phyloP scores from a whole-genome alignment of 2,888 invertebrate genomes.

The Machimus atricapillus region DNA sequence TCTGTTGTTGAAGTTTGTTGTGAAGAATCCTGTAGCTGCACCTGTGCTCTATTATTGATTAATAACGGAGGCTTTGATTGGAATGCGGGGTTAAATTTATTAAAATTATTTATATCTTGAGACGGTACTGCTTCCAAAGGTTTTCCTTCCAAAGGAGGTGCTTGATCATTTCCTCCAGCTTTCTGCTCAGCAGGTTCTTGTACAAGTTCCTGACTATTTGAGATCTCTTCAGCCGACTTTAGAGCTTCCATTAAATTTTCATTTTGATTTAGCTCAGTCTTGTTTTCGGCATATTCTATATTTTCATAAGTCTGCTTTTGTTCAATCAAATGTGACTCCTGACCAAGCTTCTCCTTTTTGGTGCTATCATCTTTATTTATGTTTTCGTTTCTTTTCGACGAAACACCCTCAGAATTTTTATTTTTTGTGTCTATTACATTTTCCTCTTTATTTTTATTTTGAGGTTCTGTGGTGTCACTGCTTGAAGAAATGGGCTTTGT shows the following conservation, averaged over 20 bases:
- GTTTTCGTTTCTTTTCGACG: neutral
- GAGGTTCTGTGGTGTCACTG: neutral
- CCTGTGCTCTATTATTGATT: neutral
- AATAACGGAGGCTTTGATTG: neutral
- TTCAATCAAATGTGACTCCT: neutral
- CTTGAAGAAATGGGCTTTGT: neutral
- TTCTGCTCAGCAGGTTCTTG: neutral
- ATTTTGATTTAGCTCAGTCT: neutral
- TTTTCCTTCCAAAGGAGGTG: neutral
- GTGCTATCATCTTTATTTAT: neutral
- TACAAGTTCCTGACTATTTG: neutral
- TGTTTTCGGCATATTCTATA: neutral
- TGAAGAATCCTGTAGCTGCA: neutral
- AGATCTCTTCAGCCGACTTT: neutral
- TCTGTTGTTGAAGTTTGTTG: neutral
- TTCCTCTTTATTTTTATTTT: neutral
- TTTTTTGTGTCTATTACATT: neutral
- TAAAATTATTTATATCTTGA: neutral
- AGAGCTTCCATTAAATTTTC: neutral
- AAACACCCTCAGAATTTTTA: neutral
- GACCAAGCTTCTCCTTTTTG: neutral
- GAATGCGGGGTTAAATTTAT: neutral
- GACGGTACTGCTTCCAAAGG: neutral
- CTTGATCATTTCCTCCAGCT: neutral
- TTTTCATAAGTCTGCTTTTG: neutral